Percentiles rank a stretch among this genome's conserved stretches.
Conservation (phyloP, 2,888 invertebrate species). For the Didymodactylos carnosus region DNA sequence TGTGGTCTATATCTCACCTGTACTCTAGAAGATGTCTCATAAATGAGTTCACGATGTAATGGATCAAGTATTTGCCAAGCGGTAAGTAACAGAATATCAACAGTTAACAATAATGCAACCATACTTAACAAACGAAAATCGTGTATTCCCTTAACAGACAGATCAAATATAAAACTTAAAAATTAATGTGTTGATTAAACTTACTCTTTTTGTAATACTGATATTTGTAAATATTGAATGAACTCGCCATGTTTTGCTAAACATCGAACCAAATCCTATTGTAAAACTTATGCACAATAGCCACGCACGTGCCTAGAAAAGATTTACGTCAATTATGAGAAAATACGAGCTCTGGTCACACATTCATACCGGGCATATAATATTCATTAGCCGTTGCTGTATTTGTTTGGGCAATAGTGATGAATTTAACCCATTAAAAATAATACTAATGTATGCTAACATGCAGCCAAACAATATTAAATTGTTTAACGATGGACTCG, state of each 20-base stretch:
- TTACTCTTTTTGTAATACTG: slow-evolving; percentile 8
- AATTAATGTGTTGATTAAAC: too few relatives aligned
- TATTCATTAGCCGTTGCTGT: too few relatives aligned
- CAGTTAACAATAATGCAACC: neutral
- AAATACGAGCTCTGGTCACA: neutral
- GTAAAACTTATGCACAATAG: slow-evolving; percentile 20
- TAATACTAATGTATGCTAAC: slow-evolving; percentile 7
- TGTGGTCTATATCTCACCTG: neutral
- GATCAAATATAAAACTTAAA: too few relatives aligned
- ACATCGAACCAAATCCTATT: slow-evolving; percentile 21
- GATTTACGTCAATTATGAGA: neutral
- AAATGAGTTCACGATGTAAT: neutral
- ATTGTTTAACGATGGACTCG: slow-evolving; percentile 12
- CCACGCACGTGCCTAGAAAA: slow-evolving; percentile 19
- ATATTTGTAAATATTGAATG: slow-evolving; percentile 21
- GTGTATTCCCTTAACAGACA: slow-evolving; percentile 2
- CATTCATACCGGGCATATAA: slow-evolving; percentile 3
- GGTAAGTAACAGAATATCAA: slow-evolving; percentile 1
- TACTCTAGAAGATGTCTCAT: neutral
- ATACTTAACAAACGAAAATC: slow-evolving; percentile 8
- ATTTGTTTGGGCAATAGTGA: neutral
- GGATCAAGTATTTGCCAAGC: slow-evolving; percentile 13
- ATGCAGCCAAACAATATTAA: slow-evolving; percentile 7
- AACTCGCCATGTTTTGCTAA: slow-evolving; percentile 22
- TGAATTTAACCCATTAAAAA: neutral